Evolutionary conservation across 2,888 invertebrate species (phyloP), one percentile per base, ranked within the genome.

Genomic region (Asteroscopus sphinx): DNA sequence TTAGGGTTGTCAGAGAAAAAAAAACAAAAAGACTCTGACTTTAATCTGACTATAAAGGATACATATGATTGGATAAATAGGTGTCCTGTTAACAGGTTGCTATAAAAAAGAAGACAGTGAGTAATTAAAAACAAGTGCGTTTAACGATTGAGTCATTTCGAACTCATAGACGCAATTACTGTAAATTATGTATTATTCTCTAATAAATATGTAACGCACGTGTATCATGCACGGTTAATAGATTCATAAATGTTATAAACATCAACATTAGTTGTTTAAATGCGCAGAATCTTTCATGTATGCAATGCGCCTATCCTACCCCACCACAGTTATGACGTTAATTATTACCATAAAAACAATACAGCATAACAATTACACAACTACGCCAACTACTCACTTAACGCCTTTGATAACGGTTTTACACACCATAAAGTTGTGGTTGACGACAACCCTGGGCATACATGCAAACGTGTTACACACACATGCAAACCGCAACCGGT

Each of bases 401-500:
- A 49, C 35, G 44, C 46, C 30, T 54, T 26, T 36, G 36, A 53
- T 58, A 63, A 54, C 40, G 54, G 40, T 42, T 55, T 55, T 39
- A 61, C 54, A 54, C 37, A 26, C 30, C 16, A 57, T 39, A 36
- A 48, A 59, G 16, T 59, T 52, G 28, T 36, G 7, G 36, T 26
- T 2, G 54, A 13, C 39, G 73, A 26, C 85, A 85, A 78, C 87
- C 88, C 85, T 85, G 66, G 69, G 73, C 69, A 66, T 68, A 73
- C 55, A 55, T 11, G 25, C 40, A 54, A 62, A 55, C 65, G 73
- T 74, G 77, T 70, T 77, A 73, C 72, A 65, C 81, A 81, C 75
- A 73, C 76, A 70, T 77, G 78, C 71, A 54, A 44, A 71, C 58
- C 64, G 59, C 77, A 82, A 88, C 91, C 90, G 90, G 89, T 87